Percentiles rank a stretch among this genome's conserved stretches.
These are phyloP conservation scores for Chouioia cunea DNA, from an alignment of 2,888 invertebrate species.

Conservation along the genomic window DNA sequence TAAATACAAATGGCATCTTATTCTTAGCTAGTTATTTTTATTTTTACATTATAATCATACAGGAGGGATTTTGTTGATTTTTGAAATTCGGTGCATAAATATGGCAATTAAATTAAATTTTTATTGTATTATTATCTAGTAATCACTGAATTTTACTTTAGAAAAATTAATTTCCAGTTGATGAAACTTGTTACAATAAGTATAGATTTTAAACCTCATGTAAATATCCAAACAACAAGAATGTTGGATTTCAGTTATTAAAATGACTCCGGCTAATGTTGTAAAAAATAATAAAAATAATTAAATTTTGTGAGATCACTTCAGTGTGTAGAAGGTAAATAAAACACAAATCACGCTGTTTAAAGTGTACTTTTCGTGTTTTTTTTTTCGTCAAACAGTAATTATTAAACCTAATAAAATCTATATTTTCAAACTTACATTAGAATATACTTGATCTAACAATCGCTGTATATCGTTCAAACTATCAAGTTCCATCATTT, in stretches of 20 bases:
- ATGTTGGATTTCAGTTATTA: background rate
- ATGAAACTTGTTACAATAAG: no score
- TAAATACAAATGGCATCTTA: no score
- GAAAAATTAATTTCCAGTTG: no score
- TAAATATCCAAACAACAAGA: no score
- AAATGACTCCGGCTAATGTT: background rate
- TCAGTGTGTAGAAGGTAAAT: background rate
- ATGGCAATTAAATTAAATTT: no score
- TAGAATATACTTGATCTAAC: constrained; percentile 51
- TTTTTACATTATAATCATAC: no score
- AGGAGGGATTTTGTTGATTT: no score
- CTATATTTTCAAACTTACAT: constrained; percentile 48
- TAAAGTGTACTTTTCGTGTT: background rate
- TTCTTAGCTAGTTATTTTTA: no score
- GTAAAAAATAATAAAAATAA: background rate
- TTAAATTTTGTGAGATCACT: background rate
- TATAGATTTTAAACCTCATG: no score
- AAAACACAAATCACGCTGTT: background rate
- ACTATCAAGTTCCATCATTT: constrained; percentile 35
- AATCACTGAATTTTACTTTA: no score
- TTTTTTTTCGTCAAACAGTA: background rate
- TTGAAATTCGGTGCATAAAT: no score
- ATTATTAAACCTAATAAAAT: background rate
- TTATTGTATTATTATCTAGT: no score
- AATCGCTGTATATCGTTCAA: constrained; percentile 50